Evolutionary conservation across 2,113 vertebrate species (phyloP).

Genomic region (Chamaetylas fuelleborni): DNA sequence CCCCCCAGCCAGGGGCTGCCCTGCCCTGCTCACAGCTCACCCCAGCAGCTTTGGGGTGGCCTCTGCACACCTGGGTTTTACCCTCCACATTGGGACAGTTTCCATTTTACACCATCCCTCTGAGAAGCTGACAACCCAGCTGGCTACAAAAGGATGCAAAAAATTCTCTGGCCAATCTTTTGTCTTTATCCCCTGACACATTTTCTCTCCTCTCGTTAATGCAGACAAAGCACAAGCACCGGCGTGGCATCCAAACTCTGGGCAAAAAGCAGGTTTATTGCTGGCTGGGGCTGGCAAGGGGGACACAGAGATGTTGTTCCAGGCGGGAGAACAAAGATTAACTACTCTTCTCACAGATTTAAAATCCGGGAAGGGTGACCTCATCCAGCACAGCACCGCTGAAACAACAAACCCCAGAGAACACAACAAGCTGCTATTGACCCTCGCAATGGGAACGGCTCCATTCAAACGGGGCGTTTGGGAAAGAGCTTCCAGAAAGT

Average conservation of each 20-base stretch:
- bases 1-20: neutral
- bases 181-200: neutral
- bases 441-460: neutral
- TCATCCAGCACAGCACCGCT: neutral
- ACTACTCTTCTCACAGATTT: neutral
- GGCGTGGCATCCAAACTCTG: neutral
- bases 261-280: neutral
- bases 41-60: neutral
- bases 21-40: rapidly evolving
- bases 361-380: conserved; percentile 8
- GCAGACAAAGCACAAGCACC: neutral
- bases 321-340: conserved; percentile 10
- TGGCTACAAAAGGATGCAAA: neutral
- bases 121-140: neutral
- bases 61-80: rapidly evolving
- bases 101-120: rapidly evolving
- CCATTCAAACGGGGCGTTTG: rapidly evolving
- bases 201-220: neutral
- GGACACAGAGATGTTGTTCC: neutral
- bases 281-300: neutral
- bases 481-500: neutral
- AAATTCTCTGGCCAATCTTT: neutral
- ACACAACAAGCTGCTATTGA: conserved; percentile 5
- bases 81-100: rapidly evolving
- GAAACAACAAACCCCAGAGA: neutral